Evolutionary conservation across 2,797 vertebrate genomes (phyloP).

Genomic region (Cossypha polioptera): DNA sequence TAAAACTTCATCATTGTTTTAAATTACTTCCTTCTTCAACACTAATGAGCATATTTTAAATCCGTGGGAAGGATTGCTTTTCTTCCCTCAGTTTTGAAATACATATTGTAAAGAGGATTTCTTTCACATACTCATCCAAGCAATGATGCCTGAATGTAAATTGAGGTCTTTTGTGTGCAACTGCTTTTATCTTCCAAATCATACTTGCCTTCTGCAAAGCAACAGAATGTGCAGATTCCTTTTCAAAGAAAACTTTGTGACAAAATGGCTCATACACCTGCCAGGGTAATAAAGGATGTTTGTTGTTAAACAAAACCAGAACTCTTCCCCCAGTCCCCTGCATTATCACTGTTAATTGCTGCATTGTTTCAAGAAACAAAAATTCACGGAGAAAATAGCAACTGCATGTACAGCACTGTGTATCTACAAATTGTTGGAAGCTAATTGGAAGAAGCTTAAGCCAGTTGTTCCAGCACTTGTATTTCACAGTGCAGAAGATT

Average conservation of each 20-base stretch:
- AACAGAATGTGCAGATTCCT: neutral
- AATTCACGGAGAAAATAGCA: neutral
- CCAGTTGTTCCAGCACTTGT: neutral
- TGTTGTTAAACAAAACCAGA: neutral
- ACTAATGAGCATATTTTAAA: neutral
- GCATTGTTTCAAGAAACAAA: constrained; percentile 32
- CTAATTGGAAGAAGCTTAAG: neutral
- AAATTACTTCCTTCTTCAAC: neutral
- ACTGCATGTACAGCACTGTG: neutral
- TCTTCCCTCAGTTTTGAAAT: neutral
- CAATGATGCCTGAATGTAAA: neutral
- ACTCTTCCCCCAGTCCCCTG: neutral
- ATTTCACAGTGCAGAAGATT: constrained; percentile 15
- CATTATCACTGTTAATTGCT: constrained; percentile 1
- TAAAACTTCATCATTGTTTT: neutral
- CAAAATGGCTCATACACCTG: neutral
- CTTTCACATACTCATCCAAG: neutral
- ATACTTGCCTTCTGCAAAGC: neutral
- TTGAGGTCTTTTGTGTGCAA: neutral
- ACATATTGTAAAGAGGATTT: neutral
- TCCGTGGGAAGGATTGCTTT: neutral
- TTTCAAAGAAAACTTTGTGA: constrained; percentile 26
- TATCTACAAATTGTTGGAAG: neutral
- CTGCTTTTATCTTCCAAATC: constrained; percentile 18
- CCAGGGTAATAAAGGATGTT: neutral